These are phyloP conservation scores for Chelonoidis abingdonii DNA, from an alignment of 2,113 vertebrate genomes.

Conservation along the genomic window DNA sequence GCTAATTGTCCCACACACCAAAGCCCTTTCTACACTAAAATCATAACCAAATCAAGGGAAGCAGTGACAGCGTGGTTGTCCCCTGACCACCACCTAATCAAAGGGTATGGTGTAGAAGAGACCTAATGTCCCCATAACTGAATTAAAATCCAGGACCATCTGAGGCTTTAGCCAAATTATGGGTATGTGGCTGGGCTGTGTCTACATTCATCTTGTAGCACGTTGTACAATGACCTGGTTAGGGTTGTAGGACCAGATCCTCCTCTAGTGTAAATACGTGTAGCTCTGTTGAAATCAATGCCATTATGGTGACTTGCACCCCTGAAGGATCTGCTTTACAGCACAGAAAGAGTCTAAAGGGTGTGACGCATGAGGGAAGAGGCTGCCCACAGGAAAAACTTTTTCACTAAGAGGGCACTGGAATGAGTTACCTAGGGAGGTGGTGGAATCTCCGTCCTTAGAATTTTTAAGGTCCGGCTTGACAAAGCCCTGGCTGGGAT, in stretches of 20 bases:
- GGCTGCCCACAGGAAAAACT: not conserved
- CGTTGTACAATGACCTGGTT: not conserved
- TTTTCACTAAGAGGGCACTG: no score
- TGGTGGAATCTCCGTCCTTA: no score
- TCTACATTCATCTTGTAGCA: not conserved
- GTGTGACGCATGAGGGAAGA: not conserved
- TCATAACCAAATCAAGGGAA: not conserved
- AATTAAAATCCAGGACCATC: not conserved
- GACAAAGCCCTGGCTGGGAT: no score
- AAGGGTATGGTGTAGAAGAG: not conserved
- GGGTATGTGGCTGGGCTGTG: not conserved
- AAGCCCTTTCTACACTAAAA: not conserved
- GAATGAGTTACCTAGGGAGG: no score
- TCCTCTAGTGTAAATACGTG: not conserved
- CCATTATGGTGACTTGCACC: not conserved
- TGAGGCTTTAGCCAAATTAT: not conserved
- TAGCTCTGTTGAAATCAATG: not conserved
- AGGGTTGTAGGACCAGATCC: not conserved
- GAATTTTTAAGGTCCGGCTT: no score
- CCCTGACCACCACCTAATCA: not conserved
- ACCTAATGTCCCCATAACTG: accelerated
- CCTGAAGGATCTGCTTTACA: not conserved
- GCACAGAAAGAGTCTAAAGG: not conserved
- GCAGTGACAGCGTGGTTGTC: not conserved
- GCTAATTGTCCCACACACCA: not conserved